A percentile compares a stretch with the other conserved stretches of the same genome.
Evolutionary conservation across 92 coral and sea anemone genomes (phyloP).

Genomic region (Scolanthus callimorphus): DNA sequence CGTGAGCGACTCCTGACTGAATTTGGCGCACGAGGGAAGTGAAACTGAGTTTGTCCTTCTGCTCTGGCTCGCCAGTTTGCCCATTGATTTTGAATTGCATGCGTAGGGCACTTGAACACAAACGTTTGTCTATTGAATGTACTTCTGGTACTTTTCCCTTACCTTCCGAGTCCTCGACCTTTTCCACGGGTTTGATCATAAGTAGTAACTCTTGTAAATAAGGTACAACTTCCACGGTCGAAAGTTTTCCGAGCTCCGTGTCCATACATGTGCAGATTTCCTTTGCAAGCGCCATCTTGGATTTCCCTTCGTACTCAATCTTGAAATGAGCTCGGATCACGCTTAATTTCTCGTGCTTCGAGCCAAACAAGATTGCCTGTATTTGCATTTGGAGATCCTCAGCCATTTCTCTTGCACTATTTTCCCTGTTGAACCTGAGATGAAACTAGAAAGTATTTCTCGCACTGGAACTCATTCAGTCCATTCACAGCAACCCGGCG

Average conservation of each 20-base stretch:
- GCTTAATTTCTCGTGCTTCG: conserved; percentile 2
- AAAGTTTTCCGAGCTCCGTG: neutral
- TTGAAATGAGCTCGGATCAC: conserved; percentile 14
- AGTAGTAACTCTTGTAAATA: conserved; percentile 11
- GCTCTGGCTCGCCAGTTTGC: conserved; percentile 58
- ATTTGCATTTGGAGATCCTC: conserved; percentile 20
- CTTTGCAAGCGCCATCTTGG: conserved; percentile 14
- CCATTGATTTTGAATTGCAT: conserved; percentile 56
- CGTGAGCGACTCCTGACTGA: conserved; percentile 22
- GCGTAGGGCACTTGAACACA: conserved; percentile 19
- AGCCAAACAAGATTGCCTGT: conserved; percentile 6
- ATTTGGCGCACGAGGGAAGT: conserved; percentile 51
- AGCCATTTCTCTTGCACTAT: no score
- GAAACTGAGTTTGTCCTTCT: conserved; percentile 57
- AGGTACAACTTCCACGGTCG: conserved; percentile 9
- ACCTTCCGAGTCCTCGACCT: no score
- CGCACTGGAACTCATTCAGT: no score
- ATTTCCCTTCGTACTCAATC: conserved; percentile 9
- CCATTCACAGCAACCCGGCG: no score
- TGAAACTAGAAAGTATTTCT: no score
- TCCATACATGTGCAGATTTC: conserved; percentile 8
- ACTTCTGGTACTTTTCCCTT: conserved; percentile 7
- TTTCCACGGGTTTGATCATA: no score
- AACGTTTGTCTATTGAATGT: conserved; percentile 14
- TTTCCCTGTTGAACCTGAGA: no score